These are phyloP conservation scores for Prorops nasuta DNA, from an alignment of 1,140 invertebrate species.

Conservation along the genomic window DNA sequence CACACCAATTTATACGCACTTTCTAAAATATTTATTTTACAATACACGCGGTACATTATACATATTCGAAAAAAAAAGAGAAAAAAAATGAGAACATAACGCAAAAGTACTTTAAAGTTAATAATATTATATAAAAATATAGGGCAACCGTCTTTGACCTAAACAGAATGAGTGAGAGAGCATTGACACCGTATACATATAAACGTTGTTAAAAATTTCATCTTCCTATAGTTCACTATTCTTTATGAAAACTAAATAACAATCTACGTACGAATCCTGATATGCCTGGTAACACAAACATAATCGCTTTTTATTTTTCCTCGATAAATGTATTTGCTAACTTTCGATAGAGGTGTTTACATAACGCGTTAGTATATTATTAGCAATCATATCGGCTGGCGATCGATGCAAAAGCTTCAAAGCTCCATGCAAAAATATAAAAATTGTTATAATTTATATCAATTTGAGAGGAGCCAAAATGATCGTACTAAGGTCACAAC, in stretches of 20 bases:
- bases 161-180: background rate
- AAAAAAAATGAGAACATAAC: background rate
- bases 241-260: constrained; percentile 20
- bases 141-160: constrained; percentile 21
- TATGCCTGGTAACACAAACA: too few species aligned
- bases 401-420: too few species aligned
- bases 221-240: constrained; percentile 11
- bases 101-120: too few species aligned
- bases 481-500: background rate
- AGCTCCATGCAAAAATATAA: too few species aligned
- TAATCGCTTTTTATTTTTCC: too few species aligned
- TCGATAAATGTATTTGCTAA: too few species aligned
- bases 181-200: constrained; percentile 17
- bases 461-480: background rate
- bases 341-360: too few species aligned
- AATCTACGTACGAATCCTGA: too few species aligned
- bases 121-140: too few species aligned
- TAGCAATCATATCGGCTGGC: too few species aligned
- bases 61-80: constrained; percentile 11
- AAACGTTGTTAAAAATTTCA: constrained; percentile 18
- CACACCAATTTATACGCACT: constrained; percentile 33
- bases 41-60: constrained; percentile 23
- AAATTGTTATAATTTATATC: too few species aligned
- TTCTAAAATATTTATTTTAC: constrained; percentile 32
- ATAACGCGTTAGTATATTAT: too few species aligned